These are phyloP conservation scores for Microctonus brassicae DNA, from an alignment of 2,888 invertebrate species.

Conservation along the genomic window DNA sequence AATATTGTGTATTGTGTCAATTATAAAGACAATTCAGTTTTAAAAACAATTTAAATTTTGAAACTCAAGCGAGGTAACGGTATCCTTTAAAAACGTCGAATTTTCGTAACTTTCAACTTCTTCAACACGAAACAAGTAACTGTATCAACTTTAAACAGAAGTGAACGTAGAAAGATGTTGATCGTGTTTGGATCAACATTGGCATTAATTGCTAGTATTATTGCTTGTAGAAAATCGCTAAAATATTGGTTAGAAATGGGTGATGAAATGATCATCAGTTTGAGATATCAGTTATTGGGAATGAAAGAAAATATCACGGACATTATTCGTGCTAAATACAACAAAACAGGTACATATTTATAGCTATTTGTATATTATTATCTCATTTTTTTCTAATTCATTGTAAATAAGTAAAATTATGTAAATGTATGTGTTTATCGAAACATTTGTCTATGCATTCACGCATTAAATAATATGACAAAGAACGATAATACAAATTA, in stretches of 20 bases:
- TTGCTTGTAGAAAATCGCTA: conserved; percentile 65
- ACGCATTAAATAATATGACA: background rate
- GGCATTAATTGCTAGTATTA: conserved; percentile 42
- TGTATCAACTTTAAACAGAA: background rate
- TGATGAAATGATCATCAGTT: conserved; percentile 57
- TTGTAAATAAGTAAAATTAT: background rate
- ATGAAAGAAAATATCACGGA: conserved; percentile 75
- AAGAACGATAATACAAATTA: background rate
- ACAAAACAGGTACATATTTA: conserved; percentile 72
- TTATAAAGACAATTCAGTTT: too few species aligned
- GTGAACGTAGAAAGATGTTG: conserved; percentile 27
- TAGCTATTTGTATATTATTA: too few species aligned
- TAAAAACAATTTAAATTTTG: too few species aligned
- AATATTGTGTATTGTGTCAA: too few species aligned
- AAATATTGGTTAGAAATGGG: conserved; percentile 72
- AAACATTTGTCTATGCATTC: too few species aligned
- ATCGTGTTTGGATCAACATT: conserved; percentile 45
- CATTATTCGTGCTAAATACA: conserved; percentile 72
- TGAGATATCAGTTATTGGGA: conserved; percentile 75
- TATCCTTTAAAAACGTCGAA: too few species aligned
- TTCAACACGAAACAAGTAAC: background rate
- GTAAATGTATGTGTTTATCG: too few species aligned
- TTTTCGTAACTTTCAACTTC: background rate
- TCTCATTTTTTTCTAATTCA: background rate
- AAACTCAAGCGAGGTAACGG: too few species aligned